These are phyloP conservation scores for Oxytorus armatus DNA, from an alignment of 2,888 invertebrate species.

Conservation along the genomic window DNA sequence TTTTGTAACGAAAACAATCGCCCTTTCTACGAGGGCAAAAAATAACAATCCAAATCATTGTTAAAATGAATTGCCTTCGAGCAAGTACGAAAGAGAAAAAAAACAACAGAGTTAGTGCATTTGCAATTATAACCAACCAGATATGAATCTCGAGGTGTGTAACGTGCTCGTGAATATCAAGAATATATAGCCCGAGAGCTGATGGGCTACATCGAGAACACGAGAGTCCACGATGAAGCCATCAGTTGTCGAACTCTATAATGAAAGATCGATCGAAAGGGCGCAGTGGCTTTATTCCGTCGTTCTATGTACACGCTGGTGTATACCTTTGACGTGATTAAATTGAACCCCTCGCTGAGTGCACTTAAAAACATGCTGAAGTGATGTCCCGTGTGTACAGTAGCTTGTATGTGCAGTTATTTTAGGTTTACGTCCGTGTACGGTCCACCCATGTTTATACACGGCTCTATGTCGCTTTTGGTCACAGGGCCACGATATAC, in stretches of 20 bases:
- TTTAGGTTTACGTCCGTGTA: neutral
- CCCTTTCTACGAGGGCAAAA: no score
- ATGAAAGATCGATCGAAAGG: slow-evolving; percentile 54
- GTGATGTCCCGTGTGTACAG: slow-evolving; percentile 14
- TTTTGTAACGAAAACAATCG: no score
- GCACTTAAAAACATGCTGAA: slow-evolving; percentile 65
- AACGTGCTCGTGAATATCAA: no score
- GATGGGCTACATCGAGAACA: neutral
- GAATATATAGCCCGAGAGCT: neutral
- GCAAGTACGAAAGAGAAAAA: no score
- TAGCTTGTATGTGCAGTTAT: neutral
- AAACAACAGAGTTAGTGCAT: no score
- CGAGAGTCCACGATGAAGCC: neutral
- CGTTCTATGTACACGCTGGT: slow-evolving; percentile 16
- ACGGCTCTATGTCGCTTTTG: slow-evolving; percentile 8
- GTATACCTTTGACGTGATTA: slow-evolving; percentile 56
- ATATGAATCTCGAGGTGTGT: no score
- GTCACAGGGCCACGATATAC: slow-evolving; percentile 6
- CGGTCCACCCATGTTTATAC: neutral
- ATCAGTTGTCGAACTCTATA: slow-evolving; percentile 2
- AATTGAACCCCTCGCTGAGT: slow-evolving; percentile 61
- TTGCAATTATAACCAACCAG: no score
- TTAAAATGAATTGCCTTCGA: no score
- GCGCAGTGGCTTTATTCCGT: slow-evolving; percentile 27
- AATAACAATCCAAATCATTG: no score